Percentiles rank a stretch among this genome's conserved stretches.
Conservation (phyloP, 2,113 vertebrate species). For the Hemiscyllium ocellatum region DNA sequence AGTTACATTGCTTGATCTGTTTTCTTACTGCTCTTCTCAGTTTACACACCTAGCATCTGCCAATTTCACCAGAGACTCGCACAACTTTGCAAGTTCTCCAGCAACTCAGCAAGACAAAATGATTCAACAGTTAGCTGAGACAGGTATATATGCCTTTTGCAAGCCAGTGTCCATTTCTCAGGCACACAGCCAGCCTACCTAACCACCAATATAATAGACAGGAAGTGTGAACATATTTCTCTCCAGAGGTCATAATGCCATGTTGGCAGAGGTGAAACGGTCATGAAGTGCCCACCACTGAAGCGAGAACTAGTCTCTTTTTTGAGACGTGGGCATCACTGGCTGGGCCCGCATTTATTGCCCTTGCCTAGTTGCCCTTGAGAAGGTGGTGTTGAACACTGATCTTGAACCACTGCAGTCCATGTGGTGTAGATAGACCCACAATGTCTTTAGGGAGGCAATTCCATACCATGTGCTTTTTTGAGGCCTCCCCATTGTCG, state of each 20-base stretch:
- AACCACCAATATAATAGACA: background rate
- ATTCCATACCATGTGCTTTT: too few species aligned
- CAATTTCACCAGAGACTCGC: background rate
- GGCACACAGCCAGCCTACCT: background rate
- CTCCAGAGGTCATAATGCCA: background rate
- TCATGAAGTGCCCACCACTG: background rate
- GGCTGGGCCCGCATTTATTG: too few species aligned
- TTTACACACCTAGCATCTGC: background rate
- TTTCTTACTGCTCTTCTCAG: slow-evolving; percentile 2
- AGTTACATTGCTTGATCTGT: background rate
- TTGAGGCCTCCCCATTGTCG: background rate
- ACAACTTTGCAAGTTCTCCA: background rate
- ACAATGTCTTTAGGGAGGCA: too few species aligned
- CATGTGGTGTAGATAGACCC: too few species aligned
- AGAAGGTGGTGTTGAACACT: too few species aligned
- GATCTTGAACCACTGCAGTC: too few species aligned
- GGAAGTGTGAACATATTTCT: background rate
- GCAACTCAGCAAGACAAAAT: background rate
- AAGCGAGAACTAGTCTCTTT: background rate
- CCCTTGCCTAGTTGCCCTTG: too few species aligned
- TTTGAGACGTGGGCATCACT: too few species aligned
- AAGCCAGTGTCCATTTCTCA: background rate
- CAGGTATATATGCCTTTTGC: too few species aligned
- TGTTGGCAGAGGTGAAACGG: background rate
- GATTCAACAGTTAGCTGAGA: background rate